A percentile compares a stretch with the other conserved stretches of the same genome.
Conservation (phyloP, 92 coral and sea anemone species). For the Pocillopora meandrina region DNA sequence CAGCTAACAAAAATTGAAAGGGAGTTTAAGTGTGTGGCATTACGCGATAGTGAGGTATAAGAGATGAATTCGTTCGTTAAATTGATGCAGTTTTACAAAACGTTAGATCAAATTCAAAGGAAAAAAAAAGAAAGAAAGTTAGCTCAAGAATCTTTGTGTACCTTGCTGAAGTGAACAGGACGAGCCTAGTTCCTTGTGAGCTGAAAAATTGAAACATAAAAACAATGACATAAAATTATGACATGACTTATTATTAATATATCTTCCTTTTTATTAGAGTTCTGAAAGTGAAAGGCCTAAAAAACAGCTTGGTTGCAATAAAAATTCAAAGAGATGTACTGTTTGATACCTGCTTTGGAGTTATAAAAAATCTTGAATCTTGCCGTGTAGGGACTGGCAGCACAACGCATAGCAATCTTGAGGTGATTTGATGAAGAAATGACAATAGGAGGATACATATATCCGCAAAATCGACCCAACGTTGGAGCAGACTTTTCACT, state of each 20-base stretch:
- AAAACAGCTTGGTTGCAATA: too few species aligned
- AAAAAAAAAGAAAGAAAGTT: too few species aligned
- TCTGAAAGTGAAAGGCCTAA: too few species aligned
- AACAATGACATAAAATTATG: background rate
- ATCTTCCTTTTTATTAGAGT: too few species aligned
- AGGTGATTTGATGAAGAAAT: constrained; percentile 35
- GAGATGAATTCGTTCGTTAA: too few species aligned
- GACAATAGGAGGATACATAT: constrained; percentile 32
- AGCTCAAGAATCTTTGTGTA: background rate
- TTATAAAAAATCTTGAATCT: constrained; percentile 25
- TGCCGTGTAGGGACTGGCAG: background rate
- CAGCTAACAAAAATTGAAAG: too few species aligned
- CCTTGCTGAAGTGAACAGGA: constrained; percentile 1
- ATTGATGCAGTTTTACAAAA: too few species aligned
- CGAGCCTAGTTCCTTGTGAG: background rate
- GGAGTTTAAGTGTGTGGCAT: too few species aligned
- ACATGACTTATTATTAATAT: too few species aligned
- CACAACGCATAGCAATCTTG: constrained; percentile 25
- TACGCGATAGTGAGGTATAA: too few species aligned
- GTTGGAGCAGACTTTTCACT: constrained; percentile 4
- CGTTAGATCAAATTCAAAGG: too few species aligned
- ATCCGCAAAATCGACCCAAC: constrained; percentile 58
- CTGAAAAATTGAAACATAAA: background rate
- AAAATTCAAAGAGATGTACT: too few species aligned
- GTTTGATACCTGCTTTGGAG: constrained; percentile 6